Base-by-base conservation (phyloP, 1,140 invertebrate genomes). In the Drosophila tani region DNA sequence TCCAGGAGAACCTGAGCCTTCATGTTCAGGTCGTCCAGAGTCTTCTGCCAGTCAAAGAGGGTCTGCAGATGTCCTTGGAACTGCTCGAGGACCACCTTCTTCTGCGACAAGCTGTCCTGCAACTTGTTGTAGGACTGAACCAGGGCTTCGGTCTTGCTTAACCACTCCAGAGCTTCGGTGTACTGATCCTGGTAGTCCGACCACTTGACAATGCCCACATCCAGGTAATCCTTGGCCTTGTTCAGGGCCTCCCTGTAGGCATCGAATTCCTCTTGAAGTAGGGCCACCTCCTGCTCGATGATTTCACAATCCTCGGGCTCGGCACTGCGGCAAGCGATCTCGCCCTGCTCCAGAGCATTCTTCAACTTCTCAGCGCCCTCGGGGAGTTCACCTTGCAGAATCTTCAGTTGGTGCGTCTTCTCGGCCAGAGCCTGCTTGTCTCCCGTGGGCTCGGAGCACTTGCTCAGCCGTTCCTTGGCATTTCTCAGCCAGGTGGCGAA, bases 181-280 rank as follows among this genome's bases (percentile, higher is more conserved):
- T 98, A 98, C 82, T 98, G 97, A 92, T 98, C 97, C 93, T 99
- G 97, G 91, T 98, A 99, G 93, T 99, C 97, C 17, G 97, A 97
- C 98, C 98, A 99, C 93, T 98, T 98, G 0, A 98, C 97, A 87
- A 99, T 97, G 71, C 97, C 97, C 64, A 96, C 94, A 94, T 99
- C 98, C 6, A 99, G 94, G 27, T 97, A 94, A 69, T 94, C 95
- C 93, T 98, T 98, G 0, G 96, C 96, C 79, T 95, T 96, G 67
- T 95, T 96, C 4, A 98, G 90, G 32, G 95, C 95, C 94, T 94
- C 96, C 93, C 96, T 95, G 82, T 97, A 97, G 66, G 95, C 96
- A 93, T 97, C 96, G 84, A 96, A 97, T 91, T 97, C 96, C 91
- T 98, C 97, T 93, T 98, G 97, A 71, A 98, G 93, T 24, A 97